Conservation (phyloP, 1,140 invertebrate species). For the Sycophila sp. region DNA sequence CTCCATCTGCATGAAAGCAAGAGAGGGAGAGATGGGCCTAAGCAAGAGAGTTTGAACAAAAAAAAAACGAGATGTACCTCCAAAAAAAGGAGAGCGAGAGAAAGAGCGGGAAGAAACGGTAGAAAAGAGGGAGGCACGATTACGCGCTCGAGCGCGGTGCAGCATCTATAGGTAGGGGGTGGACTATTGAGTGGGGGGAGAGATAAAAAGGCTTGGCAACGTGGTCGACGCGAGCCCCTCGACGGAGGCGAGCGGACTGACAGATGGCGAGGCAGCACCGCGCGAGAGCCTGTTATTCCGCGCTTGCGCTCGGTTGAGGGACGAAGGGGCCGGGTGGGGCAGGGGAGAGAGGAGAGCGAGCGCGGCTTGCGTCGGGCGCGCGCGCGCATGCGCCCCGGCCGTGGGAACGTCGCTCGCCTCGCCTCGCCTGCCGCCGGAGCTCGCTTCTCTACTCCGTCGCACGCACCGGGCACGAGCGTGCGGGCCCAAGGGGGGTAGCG, state of each 20-base stretch:
- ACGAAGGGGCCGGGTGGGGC: slow-evolving; percentile 3
- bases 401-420: slow-evolving; percentile 62
- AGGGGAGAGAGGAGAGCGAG: slow-evolving; percentile 22
- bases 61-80: neutral
- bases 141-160: slow-evolving; percentile 17
- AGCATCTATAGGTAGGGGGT: neutral
- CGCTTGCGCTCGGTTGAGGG: neutral
- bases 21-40: neutral
- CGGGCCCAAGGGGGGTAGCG: slow-evolving; percentile 2
- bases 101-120: neutral
- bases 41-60: neutral
- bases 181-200: slow-evolving; percentile 26
- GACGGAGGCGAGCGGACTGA: slow-evolving; percentile 40
- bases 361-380: neutral
- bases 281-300: slow-evolving; percentile 32
- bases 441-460: slow-evolving; percentile 41
- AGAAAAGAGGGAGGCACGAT: slow-evolving; percentile 26
- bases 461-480: slow-evolving; percentile 12
- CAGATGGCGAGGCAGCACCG: slow-evolving; percentile 43
- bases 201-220: neutral
- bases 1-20: neutral
- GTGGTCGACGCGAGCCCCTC: neutral
- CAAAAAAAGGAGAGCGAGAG: slow-evolving; percentile 1
- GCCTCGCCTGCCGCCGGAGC: slow-evolving; percentile 32
- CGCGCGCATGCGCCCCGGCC: slow-evolving; percentile 57